Evolutionary conservation across 1,140 invertebrate species (phyloP).

Genomic region (Brachionus plicatilis): DNA sequence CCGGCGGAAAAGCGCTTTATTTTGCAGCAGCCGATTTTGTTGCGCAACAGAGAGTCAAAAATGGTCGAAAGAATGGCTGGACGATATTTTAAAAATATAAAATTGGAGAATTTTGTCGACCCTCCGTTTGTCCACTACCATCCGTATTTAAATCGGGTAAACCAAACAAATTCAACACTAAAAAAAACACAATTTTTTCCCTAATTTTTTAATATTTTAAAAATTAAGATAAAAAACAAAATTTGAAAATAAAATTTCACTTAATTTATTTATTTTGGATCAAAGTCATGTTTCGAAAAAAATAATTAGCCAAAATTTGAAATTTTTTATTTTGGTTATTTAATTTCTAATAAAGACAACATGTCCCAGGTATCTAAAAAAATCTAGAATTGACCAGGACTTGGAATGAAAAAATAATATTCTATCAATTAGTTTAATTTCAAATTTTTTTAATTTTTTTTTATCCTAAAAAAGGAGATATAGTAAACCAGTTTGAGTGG

Average conservation of each 20-base stretch:
- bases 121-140: conserved; percentile 17
- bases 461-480: no score
- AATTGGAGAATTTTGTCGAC: conserved; percentile 32
- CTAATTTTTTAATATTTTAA: background rate
- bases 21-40: conserved; percentile 6
- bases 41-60: conserved; percentile 18
- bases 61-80: conserved; percentile 39
- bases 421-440: no score
- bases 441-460: no score
- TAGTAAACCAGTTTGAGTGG: no score
- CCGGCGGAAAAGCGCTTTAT: conserved; percentile 32
- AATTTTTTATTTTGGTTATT: background rate
- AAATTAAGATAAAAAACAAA: background rate
- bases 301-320: background rate
- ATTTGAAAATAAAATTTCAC: background rate
- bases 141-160: conserved; percentile 13
- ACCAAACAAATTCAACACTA: background rate
- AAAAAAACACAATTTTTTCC: conserved; percentile 9
- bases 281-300: background rate
- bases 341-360: no score
- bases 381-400: no score
- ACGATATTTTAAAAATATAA: conserved; percentile 1
- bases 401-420: no score
- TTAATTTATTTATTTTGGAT: background rate
- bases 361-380: no score